Base-by-base conservation (phyloP, 2,113 vertebrate genomes). In the Synchiropus splendidus region DNA sequence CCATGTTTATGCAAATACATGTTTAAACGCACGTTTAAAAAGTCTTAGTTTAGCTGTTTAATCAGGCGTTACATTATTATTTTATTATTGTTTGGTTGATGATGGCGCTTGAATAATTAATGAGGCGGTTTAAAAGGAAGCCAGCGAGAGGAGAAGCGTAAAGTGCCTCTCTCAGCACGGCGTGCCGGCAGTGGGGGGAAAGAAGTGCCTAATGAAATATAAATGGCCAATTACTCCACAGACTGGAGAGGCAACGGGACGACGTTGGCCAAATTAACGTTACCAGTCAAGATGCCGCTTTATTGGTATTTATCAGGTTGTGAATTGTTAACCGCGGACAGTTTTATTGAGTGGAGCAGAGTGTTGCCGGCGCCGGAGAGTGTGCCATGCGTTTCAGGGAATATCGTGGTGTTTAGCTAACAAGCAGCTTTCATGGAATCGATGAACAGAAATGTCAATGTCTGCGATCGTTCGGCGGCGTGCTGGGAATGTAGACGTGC, bases 41-140 rank as follows among this genome's bases (percentile, higher is more conserved):
- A 77, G 68, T 70, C 40, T 16, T 58, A 67, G 72, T 75, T 83
- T 80, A 82, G 81, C 74, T 80, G 75, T 85, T 85, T 82, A 83
- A 85, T 81, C 80, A 83, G 76, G 76, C 73, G 32, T 82, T 72
- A 72, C 74, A 81, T 83, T 77, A 78, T 80, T 82, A 77, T 85
- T 83, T 83, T 74, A 82, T 79, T 81, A 79, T 85, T 82, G 79
- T 83, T 80, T 78, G 73, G 76, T 77, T 81, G 78, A 77, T 78
- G 79, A 82, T 72, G 55, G 68, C 55, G 60, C 61, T 66, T 84
- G 54, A 82, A 85, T 79, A 79, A 86, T 84, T 83, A 77, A 81
- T 85, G 77, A 67, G 62, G 53, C 66, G 67, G 67, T 82, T 81
- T 79, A 75, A 75, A 27, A 79, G 77, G 59, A 73, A 78, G 67